Base-by-base conservation (phyloP, 1,140 invertebrate genomes). In the Charaxes varanes region DNA sequence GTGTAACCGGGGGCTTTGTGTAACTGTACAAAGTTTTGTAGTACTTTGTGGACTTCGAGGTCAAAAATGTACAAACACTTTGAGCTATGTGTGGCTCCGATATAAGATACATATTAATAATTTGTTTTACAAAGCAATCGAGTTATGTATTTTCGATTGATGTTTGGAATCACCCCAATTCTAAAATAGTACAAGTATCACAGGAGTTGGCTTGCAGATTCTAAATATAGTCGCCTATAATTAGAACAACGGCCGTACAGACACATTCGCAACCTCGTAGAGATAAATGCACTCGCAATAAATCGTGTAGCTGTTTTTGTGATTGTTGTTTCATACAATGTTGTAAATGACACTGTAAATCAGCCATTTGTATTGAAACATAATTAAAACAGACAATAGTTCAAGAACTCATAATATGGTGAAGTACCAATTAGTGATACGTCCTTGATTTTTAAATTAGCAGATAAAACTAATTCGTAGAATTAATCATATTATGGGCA, bases 141-240 rank as follows among this genome's bases (percentile, higher is more conserved):
- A n/a, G n/a, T n/a, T n/a, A n/a, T n/a, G n/a, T n/a, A n/a, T n/a
- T n/a, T n/a, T n/a, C 23, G 30, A 27, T n/a, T 7, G 12, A 15
- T 16, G 7, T 34, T 22, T 34, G 8, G 21, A 46, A 36, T 33
- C 19, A 35, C 30, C n/a, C 3, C 18, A 31, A 32, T 16, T 15
- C 8, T 31, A 24, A 24, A 32, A 33, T 24, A 11, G 24, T 30
- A 18, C 24, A 11, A 16, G 1, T 33, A 21, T 24, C 38, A 33
- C 13, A 7, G 19, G 23, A 8, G 15, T 17, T 33, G 4, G 31
- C 44, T 26, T 33, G 28, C 31, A 31, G 35, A 18, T 38, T 41
- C 22, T 42, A 49, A 38, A 38, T 49, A 42, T 42, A 38, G n/a
- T 8, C 2, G 15, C 15, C 37, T 49, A 42, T 49, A 42, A 28